Base-by-base conservation (phyloP, 2,888 invertebrate species). In the Stenichneumon culpator region DNA sequence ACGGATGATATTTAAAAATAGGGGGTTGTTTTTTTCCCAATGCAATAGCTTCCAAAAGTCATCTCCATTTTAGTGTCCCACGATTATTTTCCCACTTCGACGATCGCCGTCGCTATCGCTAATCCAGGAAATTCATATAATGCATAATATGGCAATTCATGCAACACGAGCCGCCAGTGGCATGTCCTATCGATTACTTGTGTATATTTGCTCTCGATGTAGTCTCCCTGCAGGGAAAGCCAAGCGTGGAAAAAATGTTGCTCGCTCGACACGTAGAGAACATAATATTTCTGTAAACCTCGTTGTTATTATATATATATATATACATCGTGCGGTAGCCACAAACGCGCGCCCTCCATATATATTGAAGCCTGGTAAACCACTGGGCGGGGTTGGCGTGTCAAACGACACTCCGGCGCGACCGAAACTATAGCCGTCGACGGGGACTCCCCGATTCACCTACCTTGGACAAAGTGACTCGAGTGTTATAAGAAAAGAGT, bases 321-420 rank as follows among this genome's bases (percentile, higher is more conserved):
- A 25, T 68, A 67, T 52, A 32, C 54, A n/a, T 63, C 63, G 81
- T 69, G 72, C 82, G 83, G 79, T 67, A 50, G 39, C 47, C 68
- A 52, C 85, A 77, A 79, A 75, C 67, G 77, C 63, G 63, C 39
- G 68, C 69, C 57, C 63, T 69, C 63, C 73, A 47, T 67, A 54
- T 79, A 69, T 84, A 68, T 79, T 82, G 54, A 73, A 74, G 82
- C 57, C 74, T 80, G 87, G 86, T 87, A 87, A 89, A 87, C 86
- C 79, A 68, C 68, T 82, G 83, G 86, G 84, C 54, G 77, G 87
- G 84, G 87, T 90, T 90, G 88, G 90, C 92, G 90, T 92, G 92
- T 90, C 90, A 87, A 89, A 88, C 89, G 90, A 90, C 90, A 90
- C 88, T 92, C 88, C 87, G 87, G 82, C n/a, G 16, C 86, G 86